Percentiles rank a stretch among this genome's conserved stretches.
Conservation (phyloP, 2,797 vertebrate genomes). For the Carduelis carduelis region DNA sequence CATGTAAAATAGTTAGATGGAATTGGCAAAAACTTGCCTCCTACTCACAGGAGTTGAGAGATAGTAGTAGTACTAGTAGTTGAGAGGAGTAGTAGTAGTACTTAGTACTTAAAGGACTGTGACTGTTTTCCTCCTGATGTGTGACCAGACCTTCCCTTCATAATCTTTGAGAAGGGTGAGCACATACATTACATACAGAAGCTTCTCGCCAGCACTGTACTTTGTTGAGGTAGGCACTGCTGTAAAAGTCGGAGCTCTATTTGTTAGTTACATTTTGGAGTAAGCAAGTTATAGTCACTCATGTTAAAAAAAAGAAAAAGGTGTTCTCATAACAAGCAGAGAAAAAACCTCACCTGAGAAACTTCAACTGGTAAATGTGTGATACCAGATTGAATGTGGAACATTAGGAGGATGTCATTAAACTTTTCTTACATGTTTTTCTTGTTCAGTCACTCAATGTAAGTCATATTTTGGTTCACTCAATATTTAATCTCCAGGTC, state of each 20-base stretch:
- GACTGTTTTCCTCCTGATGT: neutral
- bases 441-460: accelerated
- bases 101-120: neutral
- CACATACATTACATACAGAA: neutral
- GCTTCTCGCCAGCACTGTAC: neutral
- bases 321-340: neutral
- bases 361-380: neutral
- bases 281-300: neutral
- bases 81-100: neutral
- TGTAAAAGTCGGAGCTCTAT: neutral
- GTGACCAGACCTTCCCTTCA: neutral
- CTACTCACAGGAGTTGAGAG: neutral
- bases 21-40: neutral
- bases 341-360: neutral
- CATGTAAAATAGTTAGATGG: neutral
- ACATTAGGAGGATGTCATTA: neutral
- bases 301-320: neutral
- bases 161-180: neutral
- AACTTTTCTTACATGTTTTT: neutral
- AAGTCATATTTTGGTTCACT: neutral
- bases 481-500: neutral
- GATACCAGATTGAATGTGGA: neutral
- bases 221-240: neutral
- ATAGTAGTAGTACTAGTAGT: neutral
- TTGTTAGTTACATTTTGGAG: neutral